Conservation (phyloP, 2,888 invertebrate species). For the Scotopteryx bipunctaria region DNA sequence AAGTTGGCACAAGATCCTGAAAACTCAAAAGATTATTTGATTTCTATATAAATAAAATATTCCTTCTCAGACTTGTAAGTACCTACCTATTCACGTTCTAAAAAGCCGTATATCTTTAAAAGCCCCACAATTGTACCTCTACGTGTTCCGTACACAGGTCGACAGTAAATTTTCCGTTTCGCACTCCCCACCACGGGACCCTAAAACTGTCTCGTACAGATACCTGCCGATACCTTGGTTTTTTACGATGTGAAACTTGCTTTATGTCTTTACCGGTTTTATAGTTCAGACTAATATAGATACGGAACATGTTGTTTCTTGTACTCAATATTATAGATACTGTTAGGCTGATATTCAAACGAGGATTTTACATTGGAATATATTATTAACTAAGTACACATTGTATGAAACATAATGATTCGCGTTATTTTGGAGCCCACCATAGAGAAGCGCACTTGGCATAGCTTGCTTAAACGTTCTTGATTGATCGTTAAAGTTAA, state of each 20-base stretch:
- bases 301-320: too few species aligned
- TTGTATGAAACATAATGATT: too few species aligned
- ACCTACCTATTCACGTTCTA: constrained; percentile 6
- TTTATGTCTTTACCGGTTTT: constrained; percentile 43
- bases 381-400: too few species aligned
- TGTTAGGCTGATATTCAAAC: too few species aligned
- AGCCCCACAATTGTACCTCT: constrained; percentile 24
- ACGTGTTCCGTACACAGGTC: constrained; percentile 31
- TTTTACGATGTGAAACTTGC: constrained; percentile 45
- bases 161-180: constrained; percentile 35
- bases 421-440: too few species aligned
- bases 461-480: too few species aligned
- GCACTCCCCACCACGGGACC: constrained; percentile 30
- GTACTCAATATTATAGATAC: too few species aligned
- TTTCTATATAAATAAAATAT: background rate
- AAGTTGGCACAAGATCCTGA: too few species aligned
- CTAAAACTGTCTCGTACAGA: constrained; percentile 37
- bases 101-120: constrained; percentile 27
- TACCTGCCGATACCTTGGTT: constrained; percentile 39
- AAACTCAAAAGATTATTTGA: too few species aligned
- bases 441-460: too few species aligned
- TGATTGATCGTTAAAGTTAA: too few species aligned
- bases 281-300: constrained; percentile 27
- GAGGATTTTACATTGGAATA: too few species aligned
- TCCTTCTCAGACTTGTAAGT: background rate